Evolutionary conservation across 2,888 invertebrate species (phyloP), one percentile per base, ranked within the genome.

Genomic region (Parapristionchus giblindavisi): DNA sequence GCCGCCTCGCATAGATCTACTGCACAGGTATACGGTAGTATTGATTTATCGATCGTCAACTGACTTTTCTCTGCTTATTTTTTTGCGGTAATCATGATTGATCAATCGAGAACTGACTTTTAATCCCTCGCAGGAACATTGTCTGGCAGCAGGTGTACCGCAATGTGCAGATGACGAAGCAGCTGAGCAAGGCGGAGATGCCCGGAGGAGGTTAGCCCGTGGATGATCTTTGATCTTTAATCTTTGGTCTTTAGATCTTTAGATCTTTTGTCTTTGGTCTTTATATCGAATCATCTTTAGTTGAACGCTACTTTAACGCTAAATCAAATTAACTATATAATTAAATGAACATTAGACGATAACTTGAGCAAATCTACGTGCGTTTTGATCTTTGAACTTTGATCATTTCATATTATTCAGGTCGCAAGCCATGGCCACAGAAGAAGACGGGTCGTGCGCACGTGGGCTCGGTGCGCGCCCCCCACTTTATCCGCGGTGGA

Each of bases 381-480:
- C n/a, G n/a, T n/a, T n/a, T n/a, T n/a, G n/a, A n/a, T n/a, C n/a
- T n/a, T n/a, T n/a, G n/a, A n/a, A n/a, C n/a, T n/a, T n/a, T n/a
- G n/a, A n/a, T n/a, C n/a, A n/a, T n/a, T n/a, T n/a, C n/a, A n/a
- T n/a, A n/a, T 48, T 21, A 24, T 70, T 24, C 72, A 79, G 79
- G 79, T 1, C 43, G 75, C 8, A 83, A 99, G 86, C 98, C 98
- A 0, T 97, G 96, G 96, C 94, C 94, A 0, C 99, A 99, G 88
- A 99, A 99, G 90, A 95, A 96, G 32, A 88, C 91, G 38, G 99
- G 99, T 0, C 91, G 92, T 81, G 94, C 98, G 0, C 92, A 98
- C 58, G 96, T 96, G 88, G 95, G 96, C 21, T 95, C 94, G 17
- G 94, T 94, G 77, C 91, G 95, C 76, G 94, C 96, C 2, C 97